These are phyloP conservation scores for Allobates femoralis DNA, from an alignment of 2,797 vertebrate genomes.

Conservation along the genomic window DNA sequence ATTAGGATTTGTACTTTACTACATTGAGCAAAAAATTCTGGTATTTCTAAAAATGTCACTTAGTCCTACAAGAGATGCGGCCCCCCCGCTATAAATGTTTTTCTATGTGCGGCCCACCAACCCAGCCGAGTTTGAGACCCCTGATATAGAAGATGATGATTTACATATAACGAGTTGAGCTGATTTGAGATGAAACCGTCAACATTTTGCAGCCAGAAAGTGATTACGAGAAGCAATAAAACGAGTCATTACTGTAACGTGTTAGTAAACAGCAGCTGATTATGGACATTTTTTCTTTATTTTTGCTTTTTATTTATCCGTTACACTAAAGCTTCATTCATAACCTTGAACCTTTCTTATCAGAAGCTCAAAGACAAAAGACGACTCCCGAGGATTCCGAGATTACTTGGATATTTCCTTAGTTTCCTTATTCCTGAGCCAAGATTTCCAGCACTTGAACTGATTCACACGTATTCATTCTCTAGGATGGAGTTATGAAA, in stretches of 20 bases:
- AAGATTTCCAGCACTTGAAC: neutral
- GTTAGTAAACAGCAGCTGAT: neutral
- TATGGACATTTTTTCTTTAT: neutral
- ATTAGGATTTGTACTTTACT: too few relatives aligned
- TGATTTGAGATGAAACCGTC: neutral
- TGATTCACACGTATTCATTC: neutral
- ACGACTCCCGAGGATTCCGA: neutral
- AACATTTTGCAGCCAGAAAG: slow-evolving; percentile 3
- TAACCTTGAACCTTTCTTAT: neutral
- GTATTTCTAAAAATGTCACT: too few relatives aligned
- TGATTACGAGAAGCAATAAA: neutral
- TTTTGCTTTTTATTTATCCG: neutral
- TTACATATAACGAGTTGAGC: neutral
- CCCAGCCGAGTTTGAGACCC: too few relatives aligned
- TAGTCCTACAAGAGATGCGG: too few relatives aligned
- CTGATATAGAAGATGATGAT: too few relatives aligned
- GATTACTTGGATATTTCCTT: neutral
- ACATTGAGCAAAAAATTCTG: too few relatives aligned
- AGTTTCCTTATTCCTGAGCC: neutral
- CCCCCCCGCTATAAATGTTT: too few relatives aligned
- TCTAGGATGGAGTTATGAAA: neutral
- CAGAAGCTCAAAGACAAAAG: neutral
- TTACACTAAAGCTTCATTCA: neutral
- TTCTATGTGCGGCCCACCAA: too few relatives aligned
- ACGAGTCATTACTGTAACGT: slow-evolving; percentile 21